phyloP scores from a whole-genome alignment of 53 echinoderm and acorn worm species.

The Pentamera pediparva region DNA sequence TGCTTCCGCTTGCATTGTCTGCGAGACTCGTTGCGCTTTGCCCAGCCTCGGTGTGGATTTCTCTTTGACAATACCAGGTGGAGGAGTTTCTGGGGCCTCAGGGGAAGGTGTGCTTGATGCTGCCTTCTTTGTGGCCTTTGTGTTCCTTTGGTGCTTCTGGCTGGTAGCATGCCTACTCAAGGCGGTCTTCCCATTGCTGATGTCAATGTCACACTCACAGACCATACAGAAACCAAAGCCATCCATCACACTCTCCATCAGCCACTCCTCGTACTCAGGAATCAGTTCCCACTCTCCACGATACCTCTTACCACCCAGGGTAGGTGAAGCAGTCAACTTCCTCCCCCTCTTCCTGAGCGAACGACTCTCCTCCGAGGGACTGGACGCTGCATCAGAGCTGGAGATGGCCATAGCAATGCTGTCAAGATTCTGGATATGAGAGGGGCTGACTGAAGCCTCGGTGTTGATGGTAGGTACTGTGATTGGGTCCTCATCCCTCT shows the following conservation, averaged over 20 bases:
- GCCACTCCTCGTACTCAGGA: neutral
- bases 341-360: no score
- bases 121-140: neutral
- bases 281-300: conserved; percentile 8
- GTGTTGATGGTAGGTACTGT: neutral
- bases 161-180: neutral
- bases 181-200: conserved; percentile 8
- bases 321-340: neutral
- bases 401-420: no score
- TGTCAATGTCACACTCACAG: conserved; percentile 23
- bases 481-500: neutral
- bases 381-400: no score
- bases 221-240: conserved; percentile 19
- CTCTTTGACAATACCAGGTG: neutral
- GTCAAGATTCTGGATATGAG: no score
- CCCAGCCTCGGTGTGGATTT: neutral
- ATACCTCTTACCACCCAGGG: conserved; percentile 13
- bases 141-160: conserved; percentile 5
- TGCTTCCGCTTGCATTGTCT: conserved; percentile 17
- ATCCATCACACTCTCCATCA: neutral
- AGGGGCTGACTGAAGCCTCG: neutral
- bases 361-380: no score
- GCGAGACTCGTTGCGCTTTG: neutral
- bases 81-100: neutral
- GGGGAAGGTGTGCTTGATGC: neutral